These are phyloP conservation scores for Hucho hucho DNA, from an alignment of 2,113 vertebrate species.

Conservation along the genomic window DNA sequence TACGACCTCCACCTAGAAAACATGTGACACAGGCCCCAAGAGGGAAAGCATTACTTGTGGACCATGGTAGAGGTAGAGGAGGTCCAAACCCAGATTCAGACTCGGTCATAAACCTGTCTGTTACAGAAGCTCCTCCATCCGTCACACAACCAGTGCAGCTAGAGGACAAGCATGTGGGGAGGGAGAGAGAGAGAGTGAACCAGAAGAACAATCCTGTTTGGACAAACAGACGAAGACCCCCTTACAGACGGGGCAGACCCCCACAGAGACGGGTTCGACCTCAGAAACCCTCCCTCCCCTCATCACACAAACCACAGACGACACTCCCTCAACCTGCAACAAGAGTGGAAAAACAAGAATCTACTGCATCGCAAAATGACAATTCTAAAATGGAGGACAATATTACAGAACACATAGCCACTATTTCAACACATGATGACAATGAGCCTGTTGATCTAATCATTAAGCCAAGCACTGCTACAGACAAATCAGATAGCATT, in stretches of 20 bases:
- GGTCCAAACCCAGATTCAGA: slow-evolving; percentile 18
- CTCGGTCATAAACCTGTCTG: slow-evolving; percentile 25
- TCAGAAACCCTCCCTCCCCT: slow-evolving; percentile 29
- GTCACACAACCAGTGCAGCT: slow-evolving; percentile 16
- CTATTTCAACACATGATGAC: slow-evolving; percentile 30
- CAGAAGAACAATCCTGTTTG: slow-evolving; percentile 28
- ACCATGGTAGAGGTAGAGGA: not conserved
- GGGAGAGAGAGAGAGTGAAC: slow-evolving; percentile 33
- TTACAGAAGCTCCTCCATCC: slow-evolving; percentile 10
- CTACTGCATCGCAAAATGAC: slow-evolving; percentile 10
- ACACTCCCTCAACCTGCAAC: slow-evolving; percentile 32
- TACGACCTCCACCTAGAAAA: slow-evolving; percentile 9
- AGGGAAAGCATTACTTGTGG: slow-evolving; percentile 25
- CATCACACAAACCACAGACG: slow-evolving; percentile 41
- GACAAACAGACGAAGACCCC: slow-evolving; percentile 59
- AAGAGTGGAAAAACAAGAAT: slow-evolving; percentile 26
- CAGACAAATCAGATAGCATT: slow-evolving; percentile 18
- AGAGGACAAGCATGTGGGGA: slow-evolving; percentile 35
- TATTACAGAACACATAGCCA: not conserved
- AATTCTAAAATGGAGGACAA: not conserved
- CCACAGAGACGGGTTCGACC: slow-evolving; percentile 52
- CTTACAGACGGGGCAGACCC: slow-evolving; percentile 66
- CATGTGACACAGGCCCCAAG: slow-evolving; percentile 9
- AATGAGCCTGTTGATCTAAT: slow-evolving; percentile 24
- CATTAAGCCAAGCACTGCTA: slow-evolving; percentile 21